phyloP scores from a whole-genome alignment of 2,888 invertebrate species.

The Phalangium opilio region DNA sequence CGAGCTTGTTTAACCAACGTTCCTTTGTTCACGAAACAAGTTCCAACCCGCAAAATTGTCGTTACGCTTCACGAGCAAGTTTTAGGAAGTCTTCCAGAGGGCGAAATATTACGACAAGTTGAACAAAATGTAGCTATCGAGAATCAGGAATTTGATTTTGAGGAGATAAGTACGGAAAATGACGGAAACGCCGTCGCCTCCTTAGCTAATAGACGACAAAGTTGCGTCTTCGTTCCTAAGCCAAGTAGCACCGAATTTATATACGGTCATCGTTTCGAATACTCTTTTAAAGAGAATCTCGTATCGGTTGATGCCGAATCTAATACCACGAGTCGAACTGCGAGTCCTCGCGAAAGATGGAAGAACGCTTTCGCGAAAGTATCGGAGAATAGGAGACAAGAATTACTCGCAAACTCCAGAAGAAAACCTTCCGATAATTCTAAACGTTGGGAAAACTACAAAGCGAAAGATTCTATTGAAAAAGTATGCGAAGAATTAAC shows the following conservation, averaged over 20 bases:
- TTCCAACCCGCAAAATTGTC: slow-evolving; percentile 8
- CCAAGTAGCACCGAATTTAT: background rate
- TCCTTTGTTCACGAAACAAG: slow-evolving; percentile 9
- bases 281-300: slow-evolving; percentile 2
- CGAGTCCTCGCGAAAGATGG: slow-evolving; percentile 13
- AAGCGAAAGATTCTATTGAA: slow-evolving; percentile 12
- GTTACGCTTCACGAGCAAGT: slow-evolving; percentile 11
- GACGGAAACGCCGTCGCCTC: too few relatives aligned
- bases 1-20: slow-evolving; percentile 12
- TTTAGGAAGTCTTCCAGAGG: slow-evolving; percentile 14
- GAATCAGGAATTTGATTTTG: slow-evolving; percentile 1
- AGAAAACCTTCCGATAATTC: background rate
- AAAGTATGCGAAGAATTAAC: slow-evolving; percentile 14
- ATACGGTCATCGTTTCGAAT: slow-evolving; percentile 9
- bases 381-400: slow-evolving; percentile 1
- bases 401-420: background rate
- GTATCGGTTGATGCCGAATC: background rate
- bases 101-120: slow-evolving; percentile 11
- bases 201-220: too few relatives aligned
- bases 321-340: background rate
- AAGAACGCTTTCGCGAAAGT: slow-evolving; percentile 9
- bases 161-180: too few relatives aligned
- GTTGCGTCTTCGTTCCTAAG: too few relatives aligned
- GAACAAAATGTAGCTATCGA: slow-evolving; percentile 10
- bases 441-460: slow-evolving; percentile 8